A percentile compares a stretch with the other conserved stretches of the same genome.
phyloP scores from a whole-genome alignment of 30 jellyfish, hydroid and myxozoan genomes.

The Chrysaora quinquecirrha region DNA sequence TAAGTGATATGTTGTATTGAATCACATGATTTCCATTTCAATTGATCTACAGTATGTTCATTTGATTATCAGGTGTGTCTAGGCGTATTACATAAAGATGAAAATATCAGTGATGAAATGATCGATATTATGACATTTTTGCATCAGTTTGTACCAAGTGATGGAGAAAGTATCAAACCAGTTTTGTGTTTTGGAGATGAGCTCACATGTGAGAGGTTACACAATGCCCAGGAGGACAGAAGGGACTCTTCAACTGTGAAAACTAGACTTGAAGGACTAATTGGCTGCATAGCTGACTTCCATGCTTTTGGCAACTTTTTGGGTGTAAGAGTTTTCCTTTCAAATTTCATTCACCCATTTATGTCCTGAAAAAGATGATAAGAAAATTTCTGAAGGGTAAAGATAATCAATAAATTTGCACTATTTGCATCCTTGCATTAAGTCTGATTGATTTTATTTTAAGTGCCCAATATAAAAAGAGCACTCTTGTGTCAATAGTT shows the following conservation, averaged over 20 bases:
- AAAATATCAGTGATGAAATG: slow-evolving; percentile 34
- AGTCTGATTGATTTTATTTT: slow-evolving; percentile 9
- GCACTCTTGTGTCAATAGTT: slow-evolving; percentile 23
- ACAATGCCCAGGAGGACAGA: slow-evolving; percentile 43
- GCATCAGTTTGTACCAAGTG: slow-evolving; percentile 19
- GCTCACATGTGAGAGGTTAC: slow-evolving; percentile 29
- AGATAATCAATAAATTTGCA: slow-evolving; percentile 4
- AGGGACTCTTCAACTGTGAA: slow-evolving; percentile 16
- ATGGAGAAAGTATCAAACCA: slow-evolving; percentile 28
- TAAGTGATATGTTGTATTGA: slow-evolving; percentile 11
- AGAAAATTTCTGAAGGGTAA: slow-evolving; percentile 5
- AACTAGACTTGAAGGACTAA: slow-evolving; percentile 17
- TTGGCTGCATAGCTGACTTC: slow-evolving; percentile 18
- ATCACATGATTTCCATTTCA: slow-evolving; percentile 7
- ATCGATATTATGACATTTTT: slow-evolving; percentile 39
- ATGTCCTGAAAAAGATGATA: slow-evolving; percentile 4
- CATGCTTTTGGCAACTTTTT: slow-evolving; percentile 29
- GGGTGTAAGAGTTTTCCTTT: slow-evolving; percentile 17
- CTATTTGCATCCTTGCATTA: neutral
- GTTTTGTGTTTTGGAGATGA: slow-evolving; percentile 40
- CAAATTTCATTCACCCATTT: slow-evolving; percentile 14
- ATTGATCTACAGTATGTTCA: slow-evolving; percentile 5
- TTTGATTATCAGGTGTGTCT: slow-evolving; percentile 32
- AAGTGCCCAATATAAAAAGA: slow-evolving; percentile 16
- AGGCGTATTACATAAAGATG: slow-evolving; percentile 39